Evolutionary conservation across 1,140 invertebrate species (phyloP).

Genomic region (Pseudomyrmex cubaensis): DNA sequence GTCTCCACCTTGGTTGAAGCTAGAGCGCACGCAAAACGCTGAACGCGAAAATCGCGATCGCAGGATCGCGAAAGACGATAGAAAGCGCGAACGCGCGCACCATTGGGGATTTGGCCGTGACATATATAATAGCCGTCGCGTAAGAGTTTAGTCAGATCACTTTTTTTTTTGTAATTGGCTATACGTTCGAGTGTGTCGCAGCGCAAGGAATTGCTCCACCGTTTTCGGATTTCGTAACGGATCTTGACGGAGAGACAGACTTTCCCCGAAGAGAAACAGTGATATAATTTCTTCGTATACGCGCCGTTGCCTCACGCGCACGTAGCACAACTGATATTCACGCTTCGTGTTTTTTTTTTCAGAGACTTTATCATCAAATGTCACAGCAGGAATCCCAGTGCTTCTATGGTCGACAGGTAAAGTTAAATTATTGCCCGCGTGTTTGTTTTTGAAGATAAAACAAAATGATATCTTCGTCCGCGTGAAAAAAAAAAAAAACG

Average conservation of each 20-base stretch:
- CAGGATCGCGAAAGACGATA: conserved; percentile 1
- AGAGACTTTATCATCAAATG: conserved; percentile 89
- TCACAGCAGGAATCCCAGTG: conserved; percentile 92
- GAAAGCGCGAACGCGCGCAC: conserved; percentile 53
- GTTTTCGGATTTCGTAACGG: neutral
- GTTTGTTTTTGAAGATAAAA: neutral
- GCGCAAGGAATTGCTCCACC: neutral
- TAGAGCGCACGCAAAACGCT: neutral
- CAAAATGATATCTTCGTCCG: too few relatives aligned
- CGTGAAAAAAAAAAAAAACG: too few relatives aligned
- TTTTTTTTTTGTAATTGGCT: conserved; percentile 26
- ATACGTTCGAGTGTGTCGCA: neutral
- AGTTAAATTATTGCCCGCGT: neutral
- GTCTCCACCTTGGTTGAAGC: neutral
- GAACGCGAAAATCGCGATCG: conserved; percentile 5
- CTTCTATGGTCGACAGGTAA: conserved; percentile 90
- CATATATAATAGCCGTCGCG: conserved; percentile 43
- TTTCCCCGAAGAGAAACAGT: too few relatives aligned
- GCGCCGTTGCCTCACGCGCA: too few relatives aligned
- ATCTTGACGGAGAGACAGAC: neutral
- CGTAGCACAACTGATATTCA: conserved; percentile 63
- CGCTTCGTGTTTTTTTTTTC: conserved; percentile 73
- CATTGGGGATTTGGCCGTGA: conserved; percentile 49
- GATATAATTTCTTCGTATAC: too few relatives aligned
- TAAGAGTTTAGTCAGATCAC: conserved; percentile 23